Base-by-base conservation (phyloP, 2,888 invertebrate genomes). In the Campopleginae sp. region DNA sequence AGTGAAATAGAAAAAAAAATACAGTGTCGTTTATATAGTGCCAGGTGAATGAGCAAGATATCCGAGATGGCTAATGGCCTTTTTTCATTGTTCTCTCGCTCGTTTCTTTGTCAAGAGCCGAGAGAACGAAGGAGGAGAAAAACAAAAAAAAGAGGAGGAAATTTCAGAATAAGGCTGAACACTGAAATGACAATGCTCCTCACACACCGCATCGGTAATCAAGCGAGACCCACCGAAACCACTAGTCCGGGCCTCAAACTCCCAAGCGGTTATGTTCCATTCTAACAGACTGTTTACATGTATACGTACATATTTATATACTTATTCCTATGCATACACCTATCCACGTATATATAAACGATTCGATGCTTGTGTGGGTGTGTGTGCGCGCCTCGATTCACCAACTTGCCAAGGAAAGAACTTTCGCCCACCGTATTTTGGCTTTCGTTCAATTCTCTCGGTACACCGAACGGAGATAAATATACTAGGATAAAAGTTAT, bases 381-480 rank as follows among this genome's bases (percentile, higher is more conserved):
- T 61, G 23, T 63, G 48, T 44, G 23, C 48, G 23, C 48, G 48
- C 54, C 48, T 51, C 42, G 46, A 61, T 66, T 72, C 33, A 31
- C 84, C 63, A 76, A 84, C 58, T 71, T 76, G 23, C 48, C 33
- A 10, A 61, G 44, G n/a, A 23, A 70, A 48, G 77, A 77, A 72
- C 58, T 75, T 84, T 80, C 48, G 48, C 33, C 70, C 58, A 33
- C 61, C 71, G 74, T 85, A 61, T 85, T 85, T 81, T 85, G 84
- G 84, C 84, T 77, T 78, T 78, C 78, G 84, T 81, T 85, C 84
- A 85, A 85, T 85, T 85, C 81, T 66, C 66, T 77, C 80, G 61
- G 66, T 61, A 42, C 46, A 48, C 27, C 27, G 74, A 78, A 81
- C 68, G 33, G 46, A 46, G 70, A 78, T 63, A 65, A 75, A 77